Evolutionary conservation across 1,140 invertebrate genomes (phyloP).

Genomic region (Aphelinus atriplicis): DNA sequence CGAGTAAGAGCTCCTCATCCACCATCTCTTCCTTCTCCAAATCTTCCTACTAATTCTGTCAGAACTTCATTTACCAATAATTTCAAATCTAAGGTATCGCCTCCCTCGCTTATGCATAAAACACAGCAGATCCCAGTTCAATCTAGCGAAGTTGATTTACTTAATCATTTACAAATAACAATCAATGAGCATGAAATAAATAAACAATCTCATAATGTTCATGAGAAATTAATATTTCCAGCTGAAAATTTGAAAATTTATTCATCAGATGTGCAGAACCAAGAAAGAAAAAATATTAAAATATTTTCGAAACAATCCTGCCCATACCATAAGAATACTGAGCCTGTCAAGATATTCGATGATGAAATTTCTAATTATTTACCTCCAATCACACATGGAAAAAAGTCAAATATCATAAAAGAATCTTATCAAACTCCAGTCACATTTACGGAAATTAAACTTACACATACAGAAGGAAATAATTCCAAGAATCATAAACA

Average conservation of each 20-base stretch:
- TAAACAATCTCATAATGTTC: too few species aligned
- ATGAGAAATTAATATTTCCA: too few species aligned
- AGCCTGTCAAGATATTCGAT: slow-evolving; percentile 45
- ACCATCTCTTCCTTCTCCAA: slow-evolving; percentile 7
- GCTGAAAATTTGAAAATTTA: too few species aligned
- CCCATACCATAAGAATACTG: slow-evolving; percentile 38
- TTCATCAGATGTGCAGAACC: too few species aligned
- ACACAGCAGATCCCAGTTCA: slow-evolving; percentile 2
- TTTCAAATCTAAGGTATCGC: slow-evolving; percentile 38
- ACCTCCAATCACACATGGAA: too few species aligned
- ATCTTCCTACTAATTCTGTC: neutral
- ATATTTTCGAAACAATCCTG: slow-evolving; percentile 38
- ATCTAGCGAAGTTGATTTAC: too few species aligned
- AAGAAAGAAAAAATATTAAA: slow-evolving; percentile 20
- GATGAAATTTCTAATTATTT: slow-evolving; percentile 43
- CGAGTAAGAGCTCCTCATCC: slow-evolving; percentile 48
- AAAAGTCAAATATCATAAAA: neutral
- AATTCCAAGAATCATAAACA: too few species aligned
- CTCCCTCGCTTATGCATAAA: slow-evolving; percentile 1
- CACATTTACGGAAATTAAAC: too few species aligned
- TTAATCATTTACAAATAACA: too few species aligned
- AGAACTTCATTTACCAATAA: slow-evolving; percentile 27
- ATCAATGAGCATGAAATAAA: too few species aligned
- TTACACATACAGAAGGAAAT: too few species aligned
- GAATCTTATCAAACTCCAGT: too few species aligned